These are phyloP conservation scores for Lichenostomus cassidix DNA, from an alignment of 2,113 vertebrate species.

Conservation along the genomic window DNA sequence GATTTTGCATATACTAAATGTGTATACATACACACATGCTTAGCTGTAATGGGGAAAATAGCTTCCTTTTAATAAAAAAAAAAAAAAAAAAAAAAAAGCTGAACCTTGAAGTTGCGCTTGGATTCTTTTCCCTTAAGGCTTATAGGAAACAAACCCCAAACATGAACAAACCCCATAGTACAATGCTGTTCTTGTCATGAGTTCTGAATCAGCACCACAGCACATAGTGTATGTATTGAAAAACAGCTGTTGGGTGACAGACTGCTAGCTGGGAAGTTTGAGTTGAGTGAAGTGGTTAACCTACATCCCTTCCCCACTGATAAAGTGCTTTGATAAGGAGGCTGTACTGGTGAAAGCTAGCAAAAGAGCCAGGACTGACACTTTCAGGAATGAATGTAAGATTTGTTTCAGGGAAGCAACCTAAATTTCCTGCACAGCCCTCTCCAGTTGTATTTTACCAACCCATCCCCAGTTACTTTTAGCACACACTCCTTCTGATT, in stretches of 20 bases:
- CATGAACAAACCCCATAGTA: background rate
- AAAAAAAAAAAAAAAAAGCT: background rate
- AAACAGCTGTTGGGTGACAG: constrained; percentile 87
- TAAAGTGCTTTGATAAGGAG: constrained; percentile 97
- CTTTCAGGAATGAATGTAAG: constrained; percentile 80
- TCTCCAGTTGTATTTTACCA: background rate
- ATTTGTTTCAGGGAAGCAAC: constrained; percentile 77
- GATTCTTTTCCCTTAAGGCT: background rate
- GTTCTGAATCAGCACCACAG: constrained; percentile 48
- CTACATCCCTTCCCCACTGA: constrained; percentile 91
- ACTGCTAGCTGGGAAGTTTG: constrained; percentile 74
- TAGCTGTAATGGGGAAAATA: background rate
- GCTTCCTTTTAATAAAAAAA: background rate
- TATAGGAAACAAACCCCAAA: constrained; percentile 27
- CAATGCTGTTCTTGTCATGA: constrained; percentile 78
- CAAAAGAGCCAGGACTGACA: constrained; percentile 75
- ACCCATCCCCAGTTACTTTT: background rate
- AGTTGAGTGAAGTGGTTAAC: constrained; percentile 84
- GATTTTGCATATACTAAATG: background rate
- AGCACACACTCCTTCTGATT: background rate
- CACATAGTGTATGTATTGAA: constrained; percentile 75
- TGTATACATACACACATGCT: background rate
- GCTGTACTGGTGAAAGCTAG: constrained; percentile 75
- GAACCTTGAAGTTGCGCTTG: constrained; percentile 1
- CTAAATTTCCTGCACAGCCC: constrained; percentile 30